Evolutionary conservation across 2,113 vertebrate species (phyloP).

Genomic region (Mandrillus leucophaeus): DNA sequence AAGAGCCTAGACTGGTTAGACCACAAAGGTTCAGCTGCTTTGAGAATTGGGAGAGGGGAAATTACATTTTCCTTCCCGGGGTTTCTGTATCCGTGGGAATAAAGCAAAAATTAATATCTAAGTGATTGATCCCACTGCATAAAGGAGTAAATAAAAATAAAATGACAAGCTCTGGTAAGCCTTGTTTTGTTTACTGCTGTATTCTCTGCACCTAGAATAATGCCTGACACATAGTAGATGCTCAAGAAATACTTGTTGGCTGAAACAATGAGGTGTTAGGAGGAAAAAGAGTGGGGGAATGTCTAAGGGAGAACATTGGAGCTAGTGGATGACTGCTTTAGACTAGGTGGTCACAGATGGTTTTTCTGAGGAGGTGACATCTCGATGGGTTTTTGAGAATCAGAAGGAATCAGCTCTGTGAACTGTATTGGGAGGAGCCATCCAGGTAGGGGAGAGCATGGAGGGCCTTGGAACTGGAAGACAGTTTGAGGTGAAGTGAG

Average conservation of each 20-base stretch:
- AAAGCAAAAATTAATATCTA: neutral
- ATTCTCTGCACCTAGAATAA: neutral
- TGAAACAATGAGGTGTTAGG: neutral
- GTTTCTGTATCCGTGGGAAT: neutral
- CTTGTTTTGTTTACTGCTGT: neutral
- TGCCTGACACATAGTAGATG: neutral
- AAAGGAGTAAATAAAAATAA: neutral
- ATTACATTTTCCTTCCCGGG: neutral
- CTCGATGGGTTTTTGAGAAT: neutral
- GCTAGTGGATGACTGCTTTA: neutral
- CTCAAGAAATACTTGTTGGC: neutral
- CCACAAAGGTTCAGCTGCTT: neutral
- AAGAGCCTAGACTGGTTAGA: neutral
- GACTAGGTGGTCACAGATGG: neutral
- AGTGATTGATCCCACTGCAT: neutral
- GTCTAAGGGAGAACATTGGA: neutral
- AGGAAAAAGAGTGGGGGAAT: neutral
- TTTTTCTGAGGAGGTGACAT: neutral
- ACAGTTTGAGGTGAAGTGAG: neutral
- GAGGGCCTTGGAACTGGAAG: neutral
- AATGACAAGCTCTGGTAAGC: neutral
- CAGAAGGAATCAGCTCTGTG: neutral
- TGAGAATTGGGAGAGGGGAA: neutral
- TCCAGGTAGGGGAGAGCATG: no score
- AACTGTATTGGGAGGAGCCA: neutral